Evolutionary conservation across 2,113 vertebrate species (phyloP).

Genomic region (Fregata magnificens): DNA sequence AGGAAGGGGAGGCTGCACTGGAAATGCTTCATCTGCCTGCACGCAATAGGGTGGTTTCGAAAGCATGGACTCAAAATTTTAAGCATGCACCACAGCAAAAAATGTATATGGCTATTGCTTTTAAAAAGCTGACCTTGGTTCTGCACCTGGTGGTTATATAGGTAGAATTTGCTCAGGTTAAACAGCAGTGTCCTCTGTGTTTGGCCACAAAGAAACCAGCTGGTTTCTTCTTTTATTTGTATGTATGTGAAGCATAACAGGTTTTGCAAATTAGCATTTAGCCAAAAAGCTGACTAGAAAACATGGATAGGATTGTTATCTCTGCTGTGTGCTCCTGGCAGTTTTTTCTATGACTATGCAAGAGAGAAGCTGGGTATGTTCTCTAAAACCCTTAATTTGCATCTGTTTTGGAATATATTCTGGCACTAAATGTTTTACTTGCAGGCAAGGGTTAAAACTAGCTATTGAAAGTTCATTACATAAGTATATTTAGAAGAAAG

Average conservation of each 20-base stretch:
- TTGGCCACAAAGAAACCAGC: background rate
- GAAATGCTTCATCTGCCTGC: background rate
- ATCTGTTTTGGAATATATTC: background rate
- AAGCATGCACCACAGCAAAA: background rate
- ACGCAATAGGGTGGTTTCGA: accelerated
- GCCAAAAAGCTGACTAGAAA: background rate
- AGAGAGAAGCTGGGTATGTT: background rate
- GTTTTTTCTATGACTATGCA: background rate
- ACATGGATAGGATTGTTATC: background rate
- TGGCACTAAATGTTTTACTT: background rate
- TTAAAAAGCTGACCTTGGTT: background rate
- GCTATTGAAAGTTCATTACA: background rate
- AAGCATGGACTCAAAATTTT: background rate
- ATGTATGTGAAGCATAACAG: background rate
- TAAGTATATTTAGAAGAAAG: background rate
- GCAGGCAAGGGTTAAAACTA: background rate
- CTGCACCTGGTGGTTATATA: background rate
- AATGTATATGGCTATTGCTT: background rate
- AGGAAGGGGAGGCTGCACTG: background rate
- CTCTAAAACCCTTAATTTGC: background rate
- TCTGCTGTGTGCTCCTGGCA: background rate
- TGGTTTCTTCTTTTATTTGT: background rate
- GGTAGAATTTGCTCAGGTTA: background rate
- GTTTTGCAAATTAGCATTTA: background rate
- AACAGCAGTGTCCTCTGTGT: background rate